Conservation (phyloP, 2,888 invertebrate species). For the Branchipolynoe longqiensis region DNA sequence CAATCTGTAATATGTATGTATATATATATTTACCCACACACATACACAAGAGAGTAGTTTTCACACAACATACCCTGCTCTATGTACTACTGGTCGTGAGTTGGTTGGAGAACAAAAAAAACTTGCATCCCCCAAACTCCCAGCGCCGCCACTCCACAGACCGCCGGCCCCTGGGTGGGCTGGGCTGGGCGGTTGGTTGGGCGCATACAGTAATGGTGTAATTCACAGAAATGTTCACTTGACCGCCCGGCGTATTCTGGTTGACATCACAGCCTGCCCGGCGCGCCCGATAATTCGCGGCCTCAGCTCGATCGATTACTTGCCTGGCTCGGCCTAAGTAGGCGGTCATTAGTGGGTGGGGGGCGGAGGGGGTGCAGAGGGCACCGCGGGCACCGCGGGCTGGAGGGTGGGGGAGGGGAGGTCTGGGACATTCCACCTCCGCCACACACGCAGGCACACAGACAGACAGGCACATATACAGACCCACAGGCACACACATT, state of each 20-base stretch:
- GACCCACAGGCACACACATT: no score
- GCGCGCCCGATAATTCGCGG: slow-evolving; percentile 30
- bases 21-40: no score
- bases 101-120: no score
- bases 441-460: no score
- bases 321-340: slow-evolving; percentile 41
- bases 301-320: slow-evolving; percentile 49
- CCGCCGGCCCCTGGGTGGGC: neutral
- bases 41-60: no score
- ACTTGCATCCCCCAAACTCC: neutral
- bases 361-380: neutral
- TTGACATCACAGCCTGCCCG: slow-evolving; percentile 19
- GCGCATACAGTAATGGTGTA: slow-evolving; percentile 51
- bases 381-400: no score
- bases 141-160: neutral
- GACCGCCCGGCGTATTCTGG: slow-evolving; percentile 7
- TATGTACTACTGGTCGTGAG: no score
- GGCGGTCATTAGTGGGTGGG: slow-evolving; percentile 48
- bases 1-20: no score
- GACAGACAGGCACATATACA: no score
- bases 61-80: no score
- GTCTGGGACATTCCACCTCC: neutral
- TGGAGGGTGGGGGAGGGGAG: no score
- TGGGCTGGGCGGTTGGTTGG: neutral
- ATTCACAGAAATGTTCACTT: slow-evolving; percentile 54